These are phyloP conservation scores for Gryon sp. DNA, from an alignment of 1,140 invertebrate species.

Conservation along the genomic window DNA sequence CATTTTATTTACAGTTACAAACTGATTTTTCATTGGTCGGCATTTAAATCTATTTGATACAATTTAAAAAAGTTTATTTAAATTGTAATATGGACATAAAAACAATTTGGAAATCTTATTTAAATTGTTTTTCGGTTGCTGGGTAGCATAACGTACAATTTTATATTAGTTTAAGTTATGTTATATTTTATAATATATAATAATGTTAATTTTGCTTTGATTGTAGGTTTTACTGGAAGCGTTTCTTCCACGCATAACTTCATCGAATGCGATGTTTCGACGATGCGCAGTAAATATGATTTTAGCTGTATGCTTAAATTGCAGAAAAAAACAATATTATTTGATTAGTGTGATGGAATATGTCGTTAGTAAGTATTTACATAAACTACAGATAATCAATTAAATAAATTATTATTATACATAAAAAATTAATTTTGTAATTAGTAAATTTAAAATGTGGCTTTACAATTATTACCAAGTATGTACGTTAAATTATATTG, in stretches of 20 bases:
- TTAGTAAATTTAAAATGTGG: background rate
- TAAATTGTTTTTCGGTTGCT: too few relatives aligned
- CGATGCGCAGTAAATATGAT: conserved; percentile 84
- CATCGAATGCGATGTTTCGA: conserved; percentile 81
- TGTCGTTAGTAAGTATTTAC: conserved; percentile 74
- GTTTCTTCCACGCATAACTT: conserved; percentile 84
- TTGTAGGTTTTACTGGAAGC: conserved; percentile 82
- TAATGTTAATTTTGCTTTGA: background rate
- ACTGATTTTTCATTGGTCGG: too few relatives aligned
- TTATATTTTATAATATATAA: background rate
- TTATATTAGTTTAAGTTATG: background rate
- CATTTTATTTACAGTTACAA: too few relatives aligned
- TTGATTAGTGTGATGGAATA: conserved; percentile 81
- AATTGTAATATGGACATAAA: too few relatives aligned
- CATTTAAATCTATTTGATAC: too few relatives aligned
- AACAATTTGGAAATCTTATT: too few relatives aligned
- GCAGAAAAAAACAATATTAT: conserved; percentile 82
- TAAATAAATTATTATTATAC: too few relatives aligned
- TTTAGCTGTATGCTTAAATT: conserved; percentile 83
- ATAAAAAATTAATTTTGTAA: background rate
- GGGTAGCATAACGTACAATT: too few relatives aligned
- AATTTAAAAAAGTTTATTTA: too few relatives aligned
- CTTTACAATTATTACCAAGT: background rate
- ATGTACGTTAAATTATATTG: too few relatives aligned
- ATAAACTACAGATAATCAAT: too few relatives aligned